Evolutionary conservation across 1,140 invertebrate genomes (phyloP).

Genomic region (Bombus terrestris): DNA sequence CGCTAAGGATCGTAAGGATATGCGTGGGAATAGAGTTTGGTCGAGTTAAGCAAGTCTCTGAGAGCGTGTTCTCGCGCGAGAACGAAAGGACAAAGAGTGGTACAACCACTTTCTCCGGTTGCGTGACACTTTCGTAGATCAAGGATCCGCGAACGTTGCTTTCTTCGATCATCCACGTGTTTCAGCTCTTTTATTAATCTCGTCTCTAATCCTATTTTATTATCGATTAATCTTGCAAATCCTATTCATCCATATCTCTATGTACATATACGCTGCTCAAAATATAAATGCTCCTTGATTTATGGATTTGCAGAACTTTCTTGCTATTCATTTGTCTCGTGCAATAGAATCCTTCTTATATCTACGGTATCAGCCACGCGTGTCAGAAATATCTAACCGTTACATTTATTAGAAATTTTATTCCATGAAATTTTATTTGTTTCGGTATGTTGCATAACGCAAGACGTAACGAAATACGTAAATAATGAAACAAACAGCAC

Average conservation of each 20-base stretch:
- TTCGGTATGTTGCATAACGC: background rate
- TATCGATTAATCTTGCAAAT: background rate
- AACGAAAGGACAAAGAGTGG: conserved; percentile 47
- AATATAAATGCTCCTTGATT: too few relatives aligned
- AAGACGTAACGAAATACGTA: too few relatives aligned
- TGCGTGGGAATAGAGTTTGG: conserved; percentile 10
- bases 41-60: conserved; percentile 5
- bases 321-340: background rate
- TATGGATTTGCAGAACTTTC: background rate
- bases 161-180: conserved; percentile 3
- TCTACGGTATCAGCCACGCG: too few relatives aligned
- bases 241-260: background rate
- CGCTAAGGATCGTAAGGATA: background rate
- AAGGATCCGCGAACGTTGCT: conserved; percentile 28
- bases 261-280: too few relatives aligned
- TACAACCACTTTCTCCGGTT: conserved; percentile 45
- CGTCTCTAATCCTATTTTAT: background rate
- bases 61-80: background rate
- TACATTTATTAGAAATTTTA: too few relatives aligned
- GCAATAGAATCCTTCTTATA: background rate
- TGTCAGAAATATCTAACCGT: too few relatives aligned
- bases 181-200: background rate
- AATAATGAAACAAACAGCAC: too few relatives aligned
- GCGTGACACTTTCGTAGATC: conserved; percentile 38
- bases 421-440: background rate